Evolutionary conservation across 2,888 invertebrate species (phyloP).

Genomic region (Phengaris alcon): DNA sequence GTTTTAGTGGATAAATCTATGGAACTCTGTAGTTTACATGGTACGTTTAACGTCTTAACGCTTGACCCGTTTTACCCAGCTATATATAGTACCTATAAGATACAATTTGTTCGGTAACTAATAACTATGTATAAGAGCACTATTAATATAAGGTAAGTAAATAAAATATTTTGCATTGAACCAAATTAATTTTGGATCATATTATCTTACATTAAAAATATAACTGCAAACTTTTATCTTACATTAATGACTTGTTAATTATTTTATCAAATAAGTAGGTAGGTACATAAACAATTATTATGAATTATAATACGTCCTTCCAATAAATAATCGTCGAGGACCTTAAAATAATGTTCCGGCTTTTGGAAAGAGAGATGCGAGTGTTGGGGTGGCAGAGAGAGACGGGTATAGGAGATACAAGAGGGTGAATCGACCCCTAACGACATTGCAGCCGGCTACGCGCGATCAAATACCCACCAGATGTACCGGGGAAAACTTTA

Average conservation of each 20-base stretch:
- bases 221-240: too few relatives aligned
- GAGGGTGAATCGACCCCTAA: conserved; percentile 75
- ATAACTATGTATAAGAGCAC: too few relatives aligned
- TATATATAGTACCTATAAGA: neutral
- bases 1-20: neutral
- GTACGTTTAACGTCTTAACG: neutral
- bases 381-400: conserved; percentile 63
- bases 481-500: conserved; percentile 23
- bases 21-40: neutral
- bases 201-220: too few relatives aligned
- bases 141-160: too few relatives aligned
- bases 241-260: too few relatives aligned
- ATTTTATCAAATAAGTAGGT: too few relatives aligned
- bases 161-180: too few relatives aligned
- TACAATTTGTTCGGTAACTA: neutral
- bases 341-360: conserved; percentile 31
- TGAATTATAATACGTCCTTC: neutral
- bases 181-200: too few relatives aligned
- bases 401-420: conserved; percentile 57
- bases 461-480: conserved; percentile 43
- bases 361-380: conserved; percentile 53
- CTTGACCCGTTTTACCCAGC: neutral
- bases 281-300: neutral
- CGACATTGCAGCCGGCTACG: conserved; percentile 55
- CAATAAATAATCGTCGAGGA: neutral